phyloP scores from a whole-genome alignment of 1,140 invertebrate species.

The Delia radicum region DNA sequence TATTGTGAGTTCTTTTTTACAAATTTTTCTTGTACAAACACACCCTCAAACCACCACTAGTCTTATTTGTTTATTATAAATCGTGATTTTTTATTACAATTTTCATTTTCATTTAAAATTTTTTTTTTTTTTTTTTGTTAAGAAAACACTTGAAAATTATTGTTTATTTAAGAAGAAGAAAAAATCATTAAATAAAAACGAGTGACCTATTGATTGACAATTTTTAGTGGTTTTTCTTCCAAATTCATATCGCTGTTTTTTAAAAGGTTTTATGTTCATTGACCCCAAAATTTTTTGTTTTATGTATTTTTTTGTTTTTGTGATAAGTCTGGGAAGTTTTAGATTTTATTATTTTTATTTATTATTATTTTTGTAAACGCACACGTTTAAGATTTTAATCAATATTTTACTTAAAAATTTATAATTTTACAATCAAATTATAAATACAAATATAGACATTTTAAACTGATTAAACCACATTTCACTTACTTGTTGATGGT shows the following conservation, averaged over 20 bases:
- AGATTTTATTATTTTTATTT: background rate
- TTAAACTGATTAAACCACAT: too few relatives aligned
- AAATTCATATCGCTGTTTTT: background rate
- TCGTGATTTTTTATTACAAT: background rate
- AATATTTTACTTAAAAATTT: too few relatives aligned
- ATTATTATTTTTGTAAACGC: background rate
- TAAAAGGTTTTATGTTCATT: constrained; percentile 6
- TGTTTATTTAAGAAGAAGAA: background rate
- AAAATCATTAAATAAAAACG: background rate
- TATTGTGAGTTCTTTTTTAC: background rate
- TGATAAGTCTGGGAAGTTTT: background rate
- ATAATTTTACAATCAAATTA: too few relatives aligned
- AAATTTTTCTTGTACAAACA: background rate
- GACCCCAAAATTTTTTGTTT: background rate
- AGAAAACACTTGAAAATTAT: constrained; percentile 16
- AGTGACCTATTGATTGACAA: constrained; percentile 24
- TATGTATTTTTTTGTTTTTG: background rate
- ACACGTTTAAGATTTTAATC: background rate
- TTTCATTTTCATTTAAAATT: too few relatives aligned
- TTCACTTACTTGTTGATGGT: too few relatives aligned
- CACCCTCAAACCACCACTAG: background rate
- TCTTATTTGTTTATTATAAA: background rate
- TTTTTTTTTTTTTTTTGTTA: background rate
- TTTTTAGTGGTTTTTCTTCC: background rate
- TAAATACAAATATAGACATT: too few relatives aligned